A percentile compares a stretch with the other conserved stretches of the same genome.
Conservation (phyloP, 2,888 invertebrate genomes). For the Cancer borealis region DNA sequence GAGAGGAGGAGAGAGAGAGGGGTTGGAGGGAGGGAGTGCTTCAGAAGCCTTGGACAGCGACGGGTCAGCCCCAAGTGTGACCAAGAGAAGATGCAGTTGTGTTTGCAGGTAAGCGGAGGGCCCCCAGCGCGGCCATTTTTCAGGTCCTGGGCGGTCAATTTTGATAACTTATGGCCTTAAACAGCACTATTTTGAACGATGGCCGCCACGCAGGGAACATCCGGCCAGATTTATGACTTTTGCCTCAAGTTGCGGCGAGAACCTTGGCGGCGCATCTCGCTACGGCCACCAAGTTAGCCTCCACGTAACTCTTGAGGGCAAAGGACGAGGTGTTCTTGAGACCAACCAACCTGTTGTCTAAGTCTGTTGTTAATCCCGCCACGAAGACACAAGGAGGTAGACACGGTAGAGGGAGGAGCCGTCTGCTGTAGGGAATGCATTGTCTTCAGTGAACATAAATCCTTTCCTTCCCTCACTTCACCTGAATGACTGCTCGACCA, state of each 20-base stretch:
- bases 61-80: neutral
- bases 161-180: slow-evolving; percentile 45
- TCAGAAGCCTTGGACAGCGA: neutral
- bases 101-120: neutral
- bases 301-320: neutral
- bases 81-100: slow-evolving; percentile 15
- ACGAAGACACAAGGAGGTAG: neutral
- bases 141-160: slow-evolving; percentile 38
- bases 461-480: neutral
- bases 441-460: neutral
- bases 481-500: neutral
- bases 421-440: neutral
- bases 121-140: slow-evolving; percentile 30
- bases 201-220: slow-evolving; percentile 41
- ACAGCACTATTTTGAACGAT: slow-evolving; percentile 45
- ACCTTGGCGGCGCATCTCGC: neutral
- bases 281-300: neutral
- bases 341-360: neutral
- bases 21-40: neutral
- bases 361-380: neutral
- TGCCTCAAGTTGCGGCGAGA: slow-evolving; percentile 25
- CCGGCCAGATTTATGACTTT: slow-evolving; percentile 15
- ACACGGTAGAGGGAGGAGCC: neutral
- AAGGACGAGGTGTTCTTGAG: neutral
- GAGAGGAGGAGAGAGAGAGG: neutral